Evolutionary conservation across 2,113 vertebrate species (phyloP).

Genomic region (Corythoichthys intestinalis): DNA sequence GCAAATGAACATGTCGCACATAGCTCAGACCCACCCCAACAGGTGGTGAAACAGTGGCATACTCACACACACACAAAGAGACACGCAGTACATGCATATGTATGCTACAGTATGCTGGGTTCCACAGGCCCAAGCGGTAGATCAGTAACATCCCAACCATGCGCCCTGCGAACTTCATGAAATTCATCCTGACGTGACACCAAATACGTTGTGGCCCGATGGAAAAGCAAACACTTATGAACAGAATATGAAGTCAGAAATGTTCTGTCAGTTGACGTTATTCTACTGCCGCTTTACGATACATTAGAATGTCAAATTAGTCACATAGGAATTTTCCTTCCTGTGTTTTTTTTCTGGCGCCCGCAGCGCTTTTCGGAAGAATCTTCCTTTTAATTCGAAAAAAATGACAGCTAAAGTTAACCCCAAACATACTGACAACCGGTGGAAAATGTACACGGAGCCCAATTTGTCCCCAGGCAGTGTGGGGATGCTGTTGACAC

Average conservation of each 20-base stretch:
- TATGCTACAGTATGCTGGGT: constrained; percentile 34
- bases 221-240: constrained; percentile 45
- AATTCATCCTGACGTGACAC: constrained; percentile 59
- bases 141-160: constrained; percentile 71
- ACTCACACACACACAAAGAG: too few species aligned
- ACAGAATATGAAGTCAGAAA: constrained; percentile 24
- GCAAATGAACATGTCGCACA: constrained; percentile 39
- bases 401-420: constrained; percentile 35
- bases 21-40: constrained; percentile 55
- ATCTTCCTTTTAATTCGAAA: constrained; percentile 41
- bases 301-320: constrained; percentile 33
- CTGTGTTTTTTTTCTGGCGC: neutral
- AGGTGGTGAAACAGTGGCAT: constrained; percentile 72
- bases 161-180: constrained; percentile 54
- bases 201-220: constrained; percentile 33
- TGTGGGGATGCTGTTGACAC: constrained; percentile 15
- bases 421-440: constrained; percentile 13
- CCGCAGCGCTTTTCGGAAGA: constrained; percentile 23
- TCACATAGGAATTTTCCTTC: constrained; percentile 17
- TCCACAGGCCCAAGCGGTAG: constrained; percentile 60
- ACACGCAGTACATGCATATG: neutral
- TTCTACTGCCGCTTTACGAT: constrained; percentile 33
- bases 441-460: constrained; percentile 21
- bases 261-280: constrained; percentile 41
- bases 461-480: constrained; percentile 8